Percentiles rank a stretch among this genome's conserved stretches.
Conservation (phyloP, 2,113 vertebrate genomes). For the Hippotragus niger region DNA sequence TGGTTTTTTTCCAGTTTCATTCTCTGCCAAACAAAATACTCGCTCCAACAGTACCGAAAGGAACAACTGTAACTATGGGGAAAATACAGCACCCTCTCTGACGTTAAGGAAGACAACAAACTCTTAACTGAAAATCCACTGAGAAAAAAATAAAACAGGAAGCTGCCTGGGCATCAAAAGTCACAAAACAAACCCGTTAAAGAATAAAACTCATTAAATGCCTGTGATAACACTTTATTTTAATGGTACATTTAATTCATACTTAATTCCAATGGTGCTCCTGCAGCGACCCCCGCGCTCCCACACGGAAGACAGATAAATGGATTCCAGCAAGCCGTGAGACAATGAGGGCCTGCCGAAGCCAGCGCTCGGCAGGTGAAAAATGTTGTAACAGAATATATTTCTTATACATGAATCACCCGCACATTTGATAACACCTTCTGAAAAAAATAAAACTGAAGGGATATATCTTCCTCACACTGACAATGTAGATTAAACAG, state of each 20-base stretch:
- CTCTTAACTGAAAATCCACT: rapidly evolving
- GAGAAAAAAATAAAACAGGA: background rate
- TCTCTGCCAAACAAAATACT: rapidly evolving
- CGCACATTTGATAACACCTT: background rate
- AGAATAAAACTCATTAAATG: slow-evolving; percentile 27
- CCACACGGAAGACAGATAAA: slow-evolving; percentile 22
- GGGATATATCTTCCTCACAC: background rate
- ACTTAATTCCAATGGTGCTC: slow-evolving; percentile 37
- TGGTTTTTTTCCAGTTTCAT: background rate
- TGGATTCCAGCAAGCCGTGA: rapidly evolving
- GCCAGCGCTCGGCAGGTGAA: background rate
- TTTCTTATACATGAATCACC: background rate
- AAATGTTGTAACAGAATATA: background rate
- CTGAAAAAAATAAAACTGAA: background rate
- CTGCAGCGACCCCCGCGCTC: background rate
- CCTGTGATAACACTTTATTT: slow-evolving; percentile 49
- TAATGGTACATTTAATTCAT: slow-evolving; percentile 66
- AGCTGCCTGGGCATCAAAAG: background rate
- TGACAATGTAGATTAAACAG: rapidly evolving
- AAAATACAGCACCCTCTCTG: rapidly evolving
- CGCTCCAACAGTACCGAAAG: background rate
- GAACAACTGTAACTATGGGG: rapidly evolving
- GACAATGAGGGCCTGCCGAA: background rate
- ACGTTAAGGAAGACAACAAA: background rate
- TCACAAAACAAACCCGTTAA: background rate